A percentile compares a stretch with the other conserved stretches of the same genome.
These are phyloP conservation scores for Amblyjoppa fuscipennis DNA, from an alignment of 2,888 invertebrate genomes.

Conservation along the genomic window DNA sequence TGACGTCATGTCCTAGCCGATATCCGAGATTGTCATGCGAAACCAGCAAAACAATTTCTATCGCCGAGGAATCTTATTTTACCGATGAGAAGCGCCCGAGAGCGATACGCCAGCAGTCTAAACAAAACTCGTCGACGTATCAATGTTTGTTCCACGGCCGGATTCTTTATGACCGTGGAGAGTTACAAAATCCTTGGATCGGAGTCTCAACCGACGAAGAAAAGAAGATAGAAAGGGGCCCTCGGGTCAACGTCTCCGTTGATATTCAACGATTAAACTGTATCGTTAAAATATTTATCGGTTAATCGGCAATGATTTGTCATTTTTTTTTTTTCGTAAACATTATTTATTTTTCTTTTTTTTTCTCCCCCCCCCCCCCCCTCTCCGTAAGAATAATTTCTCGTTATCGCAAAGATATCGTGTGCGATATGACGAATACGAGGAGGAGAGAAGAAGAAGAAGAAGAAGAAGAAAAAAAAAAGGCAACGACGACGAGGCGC, in stretches of 20 bases:
- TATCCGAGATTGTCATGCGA: constrained; percentile 55
- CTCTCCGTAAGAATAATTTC: constrained; percentile 7
- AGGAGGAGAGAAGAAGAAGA: constrained; percentile 17
- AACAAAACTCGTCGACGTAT: background rate
- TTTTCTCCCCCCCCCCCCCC: background rate
- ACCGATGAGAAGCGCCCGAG: background rate
- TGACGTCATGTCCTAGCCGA: constrained; percentile 43
- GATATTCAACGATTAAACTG: background rate
- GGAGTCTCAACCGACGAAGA: background rate
- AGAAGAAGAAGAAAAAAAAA: background rate
- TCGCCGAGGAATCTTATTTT: background rate
- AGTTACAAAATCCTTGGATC: background rate
- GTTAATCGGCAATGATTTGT: background rate
- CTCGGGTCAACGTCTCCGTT: background rate
- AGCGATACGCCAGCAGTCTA: background rate
- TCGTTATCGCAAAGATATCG: constrained; percentile 25
- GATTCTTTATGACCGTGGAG: background rate
- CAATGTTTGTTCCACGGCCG: background rate
- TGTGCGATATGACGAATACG: constrained; percentile 22
- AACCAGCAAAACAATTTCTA: constrained; percentile 3
- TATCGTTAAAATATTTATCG: background rate
- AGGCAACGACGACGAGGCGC: constrained; percentile 10
- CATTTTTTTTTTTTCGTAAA: background rate
- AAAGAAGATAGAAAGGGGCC: background rate
- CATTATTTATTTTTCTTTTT: background rate